Evolutionary conservation across 2,888 invertebrate genomes (phyloP), one percentile per base, ranked within the genome.

Genomic region (Hyposoter dolosus): DNA sequence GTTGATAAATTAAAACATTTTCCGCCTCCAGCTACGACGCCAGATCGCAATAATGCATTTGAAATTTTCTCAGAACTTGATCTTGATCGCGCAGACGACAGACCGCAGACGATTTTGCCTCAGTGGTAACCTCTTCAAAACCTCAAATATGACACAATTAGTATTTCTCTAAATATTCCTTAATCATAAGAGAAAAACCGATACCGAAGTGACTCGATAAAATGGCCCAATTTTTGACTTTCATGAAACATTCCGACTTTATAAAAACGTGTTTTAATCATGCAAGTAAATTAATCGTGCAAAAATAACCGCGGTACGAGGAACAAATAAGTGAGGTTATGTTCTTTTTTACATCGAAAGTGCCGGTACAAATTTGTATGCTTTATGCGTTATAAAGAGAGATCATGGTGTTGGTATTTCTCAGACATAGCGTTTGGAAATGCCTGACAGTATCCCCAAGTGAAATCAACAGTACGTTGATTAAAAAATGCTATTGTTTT

Each of bases 251-350:
- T 53, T 53, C n/a, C 0, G 50, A 5, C 5, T 53, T 6, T 1
- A 1, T 19, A 19, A 19, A n/a, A 53, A 40, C 10, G 50, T 53
- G n/a, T 53, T 50, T 6, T 5, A 47, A n/a, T n/a, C n/a, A n/a
- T 50, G 50, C 50, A 50, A 50, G 50, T 50, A 5, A 50, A 50
- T 50, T 50, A 0, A n/a, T 50, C 17, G 50, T 53, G n/a, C 19
- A 53, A 53, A n/a, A 53, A 53, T 6, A 7, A 53, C 0, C 50
- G 7, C 7, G n/a, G 50, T 19, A 19, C 50, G 9, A n/a, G 50
- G 15, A 60, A 60, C 10, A 23, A 23, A 60, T 28, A 60, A 60
- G 60, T 76, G 76, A 76, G 85, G 85, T 85, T 85, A 85, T 85
- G 72, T 65, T 15, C 0, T 45, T 43, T 40, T 50, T 19, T 60